Evolutionary conservation across 2,797 vertebrate species (phyloP).

Genomic region (Manis javanica): DNA sequence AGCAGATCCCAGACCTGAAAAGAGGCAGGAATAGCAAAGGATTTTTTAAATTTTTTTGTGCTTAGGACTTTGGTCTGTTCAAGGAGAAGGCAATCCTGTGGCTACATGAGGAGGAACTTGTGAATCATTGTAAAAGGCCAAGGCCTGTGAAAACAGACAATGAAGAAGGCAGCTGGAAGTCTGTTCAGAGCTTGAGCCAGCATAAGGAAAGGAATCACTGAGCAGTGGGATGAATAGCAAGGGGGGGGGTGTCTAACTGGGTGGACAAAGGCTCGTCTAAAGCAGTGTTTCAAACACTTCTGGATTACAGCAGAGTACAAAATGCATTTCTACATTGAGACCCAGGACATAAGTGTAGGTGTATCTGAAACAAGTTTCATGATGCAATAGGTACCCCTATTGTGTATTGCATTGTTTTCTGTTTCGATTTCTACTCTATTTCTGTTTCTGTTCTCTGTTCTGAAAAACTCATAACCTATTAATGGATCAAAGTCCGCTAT

Average conservation of each 20-base stretch:
- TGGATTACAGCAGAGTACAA: background rate
- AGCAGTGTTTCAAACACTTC: background rate
- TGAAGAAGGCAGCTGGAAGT: background rate
- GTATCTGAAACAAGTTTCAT: background rate
- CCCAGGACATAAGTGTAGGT: background rate
- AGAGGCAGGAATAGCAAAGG: background rate
- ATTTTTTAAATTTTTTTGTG: background rate
- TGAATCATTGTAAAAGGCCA: background rate
- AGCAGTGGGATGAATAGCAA: background rate
- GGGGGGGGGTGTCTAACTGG: background rate
- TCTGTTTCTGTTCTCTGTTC: constrained; percentile 5
- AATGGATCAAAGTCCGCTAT: background rate
- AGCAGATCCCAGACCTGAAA: background rate
- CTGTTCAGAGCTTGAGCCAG: background rate
- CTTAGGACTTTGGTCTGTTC: background rate
- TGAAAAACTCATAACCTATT: background rate
- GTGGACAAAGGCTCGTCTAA: background rate
- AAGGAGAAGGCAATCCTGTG: background rate
- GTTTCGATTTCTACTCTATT: background rate
- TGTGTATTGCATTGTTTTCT: background rate
- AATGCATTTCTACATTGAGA: background rate
- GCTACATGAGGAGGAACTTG: background rate
- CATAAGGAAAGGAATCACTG: background rate
- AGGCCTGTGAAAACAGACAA: background rate
- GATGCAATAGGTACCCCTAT: background rate